Conservation (phyloP, 2,888 invertebrate species). For the Tetanocera ferruginea region DNA sequence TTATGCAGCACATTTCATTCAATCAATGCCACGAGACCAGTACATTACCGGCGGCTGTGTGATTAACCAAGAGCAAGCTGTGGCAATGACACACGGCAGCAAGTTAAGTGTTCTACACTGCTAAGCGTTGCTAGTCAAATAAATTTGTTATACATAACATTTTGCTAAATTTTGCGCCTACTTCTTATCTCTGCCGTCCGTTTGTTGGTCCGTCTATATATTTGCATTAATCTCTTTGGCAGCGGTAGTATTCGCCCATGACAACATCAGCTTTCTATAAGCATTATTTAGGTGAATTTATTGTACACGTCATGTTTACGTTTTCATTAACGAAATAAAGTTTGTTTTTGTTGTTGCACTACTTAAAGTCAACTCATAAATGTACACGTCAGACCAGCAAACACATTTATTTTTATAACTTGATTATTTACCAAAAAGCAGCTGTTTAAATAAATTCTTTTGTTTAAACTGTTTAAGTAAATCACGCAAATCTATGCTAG, state of each 20-base stretch:
- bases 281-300: not conserved
- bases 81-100: not conserved
- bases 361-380: not conserved
- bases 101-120: not conserved
- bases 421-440: not conserved
- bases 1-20: not conserved
- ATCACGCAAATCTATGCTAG: too few relatives aligned
- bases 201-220: not conserved
- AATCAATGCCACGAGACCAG: not conserved
- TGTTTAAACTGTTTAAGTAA: not conserved
- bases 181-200: not conserved
- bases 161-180: not conserved
- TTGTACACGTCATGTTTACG: conserved; percentile 22
- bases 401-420: not conserved
- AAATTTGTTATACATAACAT: not conserved
- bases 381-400: conserved; percentile 13
- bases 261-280: conserved; percentile 5
- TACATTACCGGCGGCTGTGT: not conserved
- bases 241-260: not conserved
- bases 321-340: not conserved
- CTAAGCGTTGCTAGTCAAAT: not conserved
- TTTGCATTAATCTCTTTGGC: not conserved
- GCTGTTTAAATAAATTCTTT: not conserved
- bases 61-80: not conserved
- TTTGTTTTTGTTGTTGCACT: not conserved